These are phyloP conservation scores for Coelinius sp. DNA, from an alignment of 2,888 invertebrate genomes.

Conservation along the genomic window DNA sequence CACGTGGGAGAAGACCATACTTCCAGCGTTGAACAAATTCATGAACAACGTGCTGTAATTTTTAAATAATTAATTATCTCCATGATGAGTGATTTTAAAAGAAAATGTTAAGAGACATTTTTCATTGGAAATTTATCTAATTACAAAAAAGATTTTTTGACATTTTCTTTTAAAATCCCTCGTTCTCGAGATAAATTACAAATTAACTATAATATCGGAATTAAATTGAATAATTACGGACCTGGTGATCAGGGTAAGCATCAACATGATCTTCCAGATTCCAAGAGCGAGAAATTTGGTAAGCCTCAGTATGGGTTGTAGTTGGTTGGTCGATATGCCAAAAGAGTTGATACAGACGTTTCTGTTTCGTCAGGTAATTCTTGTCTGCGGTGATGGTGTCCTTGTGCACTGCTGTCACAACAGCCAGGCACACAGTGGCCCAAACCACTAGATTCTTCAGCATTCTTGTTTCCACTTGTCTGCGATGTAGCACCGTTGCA, in stretches of 20 bases:
- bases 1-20: constrained; percentile 57
- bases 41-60: constrained; percentile 66
- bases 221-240: constrained; percentile 37
- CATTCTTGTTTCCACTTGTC: neutral
- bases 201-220: neutral
- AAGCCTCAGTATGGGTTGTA: constrained; percentile 55
- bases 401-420: constrained; percentile 65
- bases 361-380: constrained; percentile 70
- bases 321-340: constrained; percentile 69
- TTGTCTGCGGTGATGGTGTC: constrained; percentile 54
- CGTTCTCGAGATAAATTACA: neutral
- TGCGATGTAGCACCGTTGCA: neutral
- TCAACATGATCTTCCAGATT: constrained; percentile 53
- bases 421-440: constrained; percentile 67
- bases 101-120: too few species aligned
- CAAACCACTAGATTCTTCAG: constrained; percentile 66
- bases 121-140: too few species aligned
- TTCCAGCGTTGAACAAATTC: constrained; percentile 71
- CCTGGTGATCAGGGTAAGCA: constrained; percentile 54
- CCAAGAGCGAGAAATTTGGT: constrained; percentile 55
- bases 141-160: too few species aligned
- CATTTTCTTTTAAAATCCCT: too few species aligned
- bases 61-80: too few species aligned
- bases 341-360: constrained; percentile 71
- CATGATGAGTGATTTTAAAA: too few species aligned